These are phyloP conservation scores for Pyrgilauda ruficollis DNA, from an alignment of 2,113 vertebrate genomes.

Conservation along the genomic window DNA sequence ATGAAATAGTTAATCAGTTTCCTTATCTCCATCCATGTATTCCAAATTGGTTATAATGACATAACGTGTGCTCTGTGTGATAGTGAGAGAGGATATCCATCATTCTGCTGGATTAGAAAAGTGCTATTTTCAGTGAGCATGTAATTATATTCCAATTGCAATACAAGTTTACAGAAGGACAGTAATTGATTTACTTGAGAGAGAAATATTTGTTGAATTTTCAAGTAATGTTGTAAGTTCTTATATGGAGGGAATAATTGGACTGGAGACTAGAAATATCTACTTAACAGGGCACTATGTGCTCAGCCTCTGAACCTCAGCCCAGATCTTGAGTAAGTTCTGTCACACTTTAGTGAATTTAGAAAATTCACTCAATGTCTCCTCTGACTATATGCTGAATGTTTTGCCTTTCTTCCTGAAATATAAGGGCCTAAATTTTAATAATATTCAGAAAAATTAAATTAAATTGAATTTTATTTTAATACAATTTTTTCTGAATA, in stretches of 20 bases:
- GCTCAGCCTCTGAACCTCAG: conserved; percentile 13
- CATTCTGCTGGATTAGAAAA: background rate
- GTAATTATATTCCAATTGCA: conserved; percentile 2
- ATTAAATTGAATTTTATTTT: background rate
- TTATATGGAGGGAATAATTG: background rate
- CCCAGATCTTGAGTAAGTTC: conserved; percentile 3
- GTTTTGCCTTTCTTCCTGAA: background rate
- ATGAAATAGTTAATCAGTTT: background rate
- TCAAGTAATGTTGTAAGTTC: background rate
- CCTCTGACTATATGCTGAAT: background rate
- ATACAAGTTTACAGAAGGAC: background rate
- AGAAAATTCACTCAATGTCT: conserved; percentile 12
- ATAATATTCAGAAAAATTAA: background rate
- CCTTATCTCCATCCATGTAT: background rate
- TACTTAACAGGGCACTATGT: background rate
- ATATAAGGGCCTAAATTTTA: background rate
- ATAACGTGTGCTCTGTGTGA: background rate
- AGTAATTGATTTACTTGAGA: background rate
- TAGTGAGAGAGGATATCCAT: background rate
- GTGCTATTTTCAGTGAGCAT: background rate
- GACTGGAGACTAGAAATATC: conserved; percentile 18
- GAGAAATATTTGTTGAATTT: conserved; percentile 17
- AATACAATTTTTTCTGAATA: background rate
- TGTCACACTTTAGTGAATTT: background rate
- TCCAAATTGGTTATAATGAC: background rate